Percentiles rank a stretch among this genome's conserved stretches.
Evolutionary conservation across 2,113 vertebrate species (phyloP).

Genomic region (Nothoprocta perdicaria): DNA sequence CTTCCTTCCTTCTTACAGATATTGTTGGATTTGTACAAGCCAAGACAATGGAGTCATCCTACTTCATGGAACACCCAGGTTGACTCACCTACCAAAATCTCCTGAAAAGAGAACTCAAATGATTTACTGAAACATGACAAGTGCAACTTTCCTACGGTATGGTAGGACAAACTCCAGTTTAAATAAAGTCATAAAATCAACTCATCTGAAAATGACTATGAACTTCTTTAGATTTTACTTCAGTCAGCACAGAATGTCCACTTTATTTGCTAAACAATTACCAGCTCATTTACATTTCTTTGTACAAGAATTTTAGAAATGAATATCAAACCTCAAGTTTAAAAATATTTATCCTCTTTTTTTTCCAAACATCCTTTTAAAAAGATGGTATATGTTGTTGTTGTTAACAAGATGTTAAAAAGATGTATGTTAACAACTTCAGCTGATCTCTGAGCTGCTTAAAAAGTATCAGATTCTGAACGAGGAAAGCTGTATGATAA

Average conservation of each 20-base stretch:
- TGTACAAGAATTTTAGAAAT: neutral
- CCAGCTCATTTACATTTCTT: neutral
- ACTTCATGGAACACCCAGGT: neutral
- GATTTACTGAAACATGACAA: neutral
- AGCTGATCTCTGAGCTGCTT: neutral
- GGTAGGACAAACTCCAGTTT: neutral
- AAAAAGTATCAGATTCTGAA: neutral
- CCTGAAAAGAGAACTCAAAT: neutral
- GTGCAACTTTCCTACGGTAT: neutral
- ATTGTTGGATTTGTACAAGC: neutral
- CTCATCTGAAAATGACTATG: accelerated
- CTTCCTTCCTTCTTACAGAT: neutral
- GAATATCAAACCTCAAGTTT: neutral
- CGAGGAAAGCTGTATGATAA: neutral
- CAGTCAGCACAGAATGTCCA: neutral
- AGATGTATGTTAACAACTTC: neutral
- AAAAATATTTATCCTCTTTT: neutral
- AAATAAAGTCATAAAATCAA: neutral
- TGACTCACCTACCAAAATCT: neutral
- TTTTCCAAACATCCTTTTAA: neutral
- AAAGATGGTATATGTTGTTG: neutral
- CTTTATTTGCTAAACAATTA: neutral
- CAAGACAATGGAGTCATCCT: neutral
- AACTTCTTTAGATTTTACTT: neutral
- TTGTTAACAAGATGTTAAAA: no score